These are phyloP conservation scores for Melitaea athalia DNA, from an alignment of 2,888 invertebrate species.

Conservation along the genomic window DNA sequence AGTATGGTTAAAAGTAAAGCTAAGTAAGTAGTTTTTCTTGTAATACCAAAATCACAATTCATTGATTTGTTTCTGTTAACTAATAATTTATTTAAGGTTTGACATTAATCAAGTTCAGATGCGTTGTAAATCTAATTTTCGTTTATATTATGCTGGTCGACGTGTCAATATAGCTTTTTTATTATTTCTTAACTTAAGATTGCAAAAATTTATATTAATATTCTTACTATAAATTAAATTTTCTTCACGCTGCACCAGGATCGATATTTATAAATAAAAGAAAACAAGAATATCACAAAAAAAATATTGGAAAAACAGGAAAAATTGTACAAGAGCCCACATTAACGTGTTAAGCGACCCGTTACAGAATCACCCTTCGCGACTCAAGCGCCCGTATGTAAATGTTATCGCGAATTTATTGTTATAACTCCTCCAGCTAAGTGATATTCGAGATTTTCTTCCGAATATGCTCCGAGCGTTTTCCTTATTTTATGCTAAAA, in stretches of 20 bases:
- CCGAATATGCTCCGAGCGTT: conserved; percentile 62
- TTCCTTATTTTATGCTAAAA: conserved; percentile 57
- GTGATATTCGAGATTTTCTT: conserved; percentile 76
- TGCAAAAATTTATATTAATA: too few species aligned
- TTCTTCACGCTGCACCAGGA: not conserved
- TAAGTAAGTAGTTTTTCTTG: too few species aligned
- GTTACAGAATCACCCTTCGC: conserved; percentile 61
- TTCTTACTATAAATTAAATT: too few species aligned
- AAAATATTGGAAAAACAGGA: conserved; percentile 47
- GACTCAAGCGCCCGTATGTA: conserved; percentile 66
- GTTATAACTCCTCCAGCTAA: conserved; percentile 74
- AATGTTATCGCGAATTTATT: conserved; percentile 77
- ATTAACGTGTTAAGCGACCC: conserved; percentile 71
- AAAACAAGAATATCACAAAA: conserved; percentile 22
- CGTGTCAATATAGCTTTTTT: too few species aligned
- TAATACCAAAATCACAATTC: too few species aligned
- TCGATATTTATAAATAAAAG: not conserved
- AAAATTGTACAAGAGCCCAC: conserved; percentile 49
- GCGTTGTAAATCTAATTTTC: too few species aligned
- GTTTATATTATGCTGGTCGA: too few species aligned
- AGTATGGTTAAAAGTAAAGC: too few species aligned
- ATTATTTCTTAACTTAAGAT: too few species aligned
- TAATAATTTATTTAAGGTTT: too few species aligned
- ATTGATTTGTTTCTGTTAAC: too few species aligned
- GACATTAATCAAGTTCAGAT: too few species aligned